These are phyloP conservation scores for Pomatostomus ruficeps DNA, from an alignment of 2,113 vertebrate genomes.

Conservation along the genomic window DNA sequence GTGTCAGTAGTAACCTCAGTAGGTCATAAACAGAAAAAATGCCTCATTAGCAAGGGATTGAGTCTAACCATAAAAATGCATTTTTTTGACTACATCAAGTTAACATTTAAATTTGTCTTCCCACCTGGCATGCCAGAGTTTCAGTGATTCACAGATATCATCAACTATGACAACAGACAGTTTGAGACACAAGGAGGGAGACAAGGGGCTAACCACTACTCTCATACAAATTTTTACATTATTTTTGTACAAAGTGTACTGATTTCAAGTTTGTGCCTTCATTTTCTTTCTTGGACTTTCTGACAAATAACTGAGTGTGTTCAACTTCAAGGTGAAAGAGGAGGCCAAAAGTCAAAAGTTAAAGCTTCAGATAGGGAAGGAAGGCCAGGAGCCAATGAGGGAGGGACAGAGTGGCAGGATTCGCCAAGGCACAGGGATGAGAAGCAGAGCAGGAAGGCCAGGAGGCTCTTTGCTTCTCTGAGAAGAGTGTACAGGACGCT, in stretches of 20 bases:
- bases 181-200: background rate
- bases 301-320: background rate
- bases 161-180: background rate
- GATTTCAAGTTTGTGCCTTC: background rate
- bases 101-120: background rate
- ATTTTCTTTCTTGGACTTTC: background rate
- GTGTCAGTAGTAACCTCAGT: background rate
- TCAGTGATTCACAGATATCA: background rate
- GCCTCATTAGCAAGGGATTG: background rate
- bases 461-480: background rate
- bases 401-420: background rate
- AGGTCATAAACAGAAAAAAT: background rate
- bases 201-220: background rate
- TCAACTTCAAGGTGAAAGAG: background rate
- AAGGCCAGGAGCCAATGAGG: background rate
- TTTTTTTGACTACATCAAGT: background rate
- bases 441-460: background rate
- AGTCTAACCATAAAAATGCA: background rate
- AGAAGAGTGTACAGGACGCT: background rate
- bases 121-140: background rate
- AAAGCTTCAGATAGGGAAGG: background rate
- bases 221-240: background rate
- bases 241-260: background rate
- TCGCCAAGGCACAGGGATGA: background rate
- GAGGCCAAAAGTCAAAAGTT: background rate